Evolutionary conservation across 2,888 invertebrate species (phyloP), one percentile per base, ranked within the genome.

Genomic region (Ernsta delagoae): DNA sequence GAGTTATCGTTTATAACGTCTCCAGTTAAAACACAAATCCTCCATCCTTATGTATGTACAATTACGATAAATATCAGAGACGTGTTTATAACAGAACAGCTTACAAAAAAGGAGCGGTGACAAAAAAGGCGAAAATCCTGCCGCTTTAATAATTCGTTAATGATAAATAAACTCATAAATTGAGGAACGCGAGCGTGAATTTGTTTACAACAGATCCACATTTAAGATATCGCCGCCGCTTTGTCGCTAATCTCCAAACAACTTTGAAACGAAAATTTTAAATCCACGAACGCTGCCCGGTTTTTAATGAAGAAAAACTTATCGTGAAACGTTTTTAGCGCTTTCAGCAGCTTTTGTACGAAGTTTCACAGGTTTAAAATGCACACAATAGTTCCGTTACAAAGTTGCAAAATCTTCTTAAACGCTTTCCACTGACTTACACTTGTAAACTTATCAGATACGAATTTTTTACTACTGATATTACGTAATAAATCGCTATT

Each of bases 141-240:
- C 83, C 84, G 87, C 86, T 91, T 91, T 90, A 89, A 93, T 93
- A 93, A 93, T 94, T 94, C 90, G 93, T 90, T 93, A 93, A 93
- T 94, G 93, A 93, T 93, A 93, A 93, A 93, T 93, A 94, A 93
- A 93, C 93, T 88, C 93, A 93, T 94, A 94, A 94, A 93, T 93
- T 83, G 86, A 77, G 79, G 79, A 79, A 80, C 83, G 89, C 85
- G 88, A 84, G 83, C 89, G 89, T 79, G 92, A 92, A 92, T 93
- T 92, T 92, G 93, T 92, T 92, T 92, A 92, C 92, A 92, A 80
- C 92, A 91, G 93, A 93, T 93, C 86, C 87, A 86, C 92, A 90
- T 92, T 92, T 92, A 93, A 93, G 93, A 93, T 93, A 93, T 89
- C 87, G 82, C 82, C 76, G 81, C 82, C 84, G 92, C 90, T 91